Percentiles rank a stretch among this genome's conserved stretches.
Conservation (phyloP, 2,888 invertebrate genomes). For the Desoria tigrina region DNA sequence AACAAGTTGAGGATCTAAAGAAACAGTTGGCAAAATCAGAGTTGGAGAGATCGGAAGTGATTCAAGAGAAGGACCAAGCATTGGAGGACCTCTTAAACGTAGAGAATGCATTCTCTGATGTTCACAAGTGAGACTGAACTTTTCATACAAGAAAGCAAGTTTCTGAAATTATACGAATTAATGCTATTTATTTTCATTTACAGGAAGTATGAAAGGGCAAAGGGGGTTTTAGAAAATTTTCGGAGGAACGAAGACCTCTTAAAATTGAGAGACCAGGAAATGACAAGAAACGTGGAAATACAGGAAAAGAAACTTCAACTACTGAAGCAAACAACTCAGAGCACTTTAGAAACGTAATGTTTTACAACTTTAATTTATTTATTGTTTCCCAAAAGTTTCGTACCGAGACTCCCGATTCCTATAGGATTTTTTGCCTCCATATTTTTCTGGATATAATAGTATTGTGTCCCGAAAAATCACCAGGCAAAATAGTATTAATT, state of each 20-base stretch:
- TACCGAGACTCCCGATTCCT: no score
- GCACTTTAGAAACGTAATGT: constrained; percentile 79
- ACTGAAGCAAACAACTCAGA: constrained; percentile 83
- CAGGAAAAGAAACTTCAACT: constrained; percentile 83
- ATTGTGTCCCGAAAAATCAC: no score
- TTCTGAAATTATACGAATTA: constrained; percentile 70
- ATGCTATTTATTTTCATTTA: no score
- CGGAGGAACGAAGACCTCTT: constrained; percentile 74
- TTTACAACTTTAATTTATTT: background rate
- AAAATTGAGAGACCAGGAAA: constrained; percentile 67
- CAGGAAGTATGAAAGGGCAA: constrained; percentile 67
- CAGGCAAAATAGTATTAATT: no score
- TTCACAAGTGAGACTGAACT: constrained; percentile 64
- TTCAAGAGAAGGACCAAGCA: constrained; percentile 63
- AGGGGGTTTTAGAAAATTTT: constrained; percentile 70
- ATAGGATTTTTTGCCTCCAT: no score
- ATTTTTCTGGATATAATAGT: no score
- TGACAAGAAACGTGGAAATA: constrained; percentile 70
- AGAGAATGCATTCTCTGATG: constrained; percentile 68
- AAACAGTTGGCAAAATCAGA: no score
- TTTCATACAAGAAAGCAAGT: constrained; percentile 69
- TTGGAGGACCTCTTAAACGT: constrained; percentile 65
- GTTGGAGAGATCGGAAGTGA: no score
- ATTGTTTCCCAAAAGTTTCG: no score
- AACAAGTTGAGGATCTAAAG: no score